These are phyloP conservation scores for Ceratosolen solmsi DNA, from an alignment of 1,140 invertebrate genomes.

Conservation along the genomic window DNA sequence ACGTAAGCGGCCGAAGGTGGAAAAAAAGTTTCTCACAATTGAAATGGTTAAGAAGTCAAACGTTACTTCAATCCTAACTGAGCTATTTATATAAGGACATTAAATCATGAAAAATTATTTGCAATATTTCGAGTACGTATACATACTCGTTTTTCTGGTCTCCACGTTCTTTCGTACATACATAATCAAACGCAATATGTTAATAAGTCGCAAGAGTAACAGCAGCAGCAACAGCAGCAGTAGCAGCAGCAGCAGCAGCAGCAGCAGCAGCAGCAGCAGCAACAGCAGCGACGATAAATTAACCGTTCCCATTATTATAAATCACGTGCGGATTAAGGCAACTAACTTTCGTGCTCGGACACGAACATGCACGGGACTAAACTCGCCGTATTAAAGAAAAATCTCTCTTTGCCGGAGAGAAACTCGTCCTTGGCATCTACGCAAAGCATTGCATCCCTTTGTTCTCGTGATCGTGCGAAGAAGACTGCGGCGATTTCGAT, in stretches of 20 bases:
- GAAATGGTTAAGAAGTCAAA: constrained; percentile 7
- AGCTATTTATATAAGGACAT: constrained; percentile 45
- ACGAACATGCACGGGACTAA: neutral
- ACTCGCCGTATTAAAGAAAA: constrained; percentile 34
- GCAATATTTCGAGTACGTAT: constrained; percentile 31
- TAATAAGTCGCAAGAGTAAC: constrained; percentile 45
- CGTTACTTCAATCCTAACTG: neutral
- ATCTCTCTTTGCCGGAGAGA: constrained; percentile 7
- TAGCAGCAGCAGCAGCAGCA: neutral
- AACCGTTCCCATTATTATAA: constrained; percentile 48
- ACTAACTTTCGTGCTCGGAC: constrained; percentile 12
- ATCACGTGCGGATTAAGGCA: constrained; percentile 49
- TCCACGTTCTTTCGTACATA: neutral
- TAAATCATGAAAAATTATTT: constrained; percentile 52
- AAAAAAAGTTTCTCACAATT: constrained; percentile 28
- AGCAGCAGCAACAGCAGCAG: neutral
- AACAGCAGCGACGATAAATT: constrained; percentile 36
- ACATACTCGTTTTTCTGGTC: constrained; percentile 50
- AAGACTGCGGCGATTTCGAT: neutral
- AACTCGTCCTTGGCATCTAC: constrained; percentile 34
- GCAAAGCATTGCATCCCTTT: constrained; percentile 31
- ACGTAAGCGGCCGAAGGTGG: no score
- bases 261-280: neutral
- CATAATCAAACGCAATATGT: constrained; percentile 52
- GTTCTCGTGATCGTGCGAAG: constrained; percentile 5